Percentiles rank a stretch among this genome's conserved stretches.
phyloP scores from a whole-genome alignment of 1,140 invertebrate genomes.

The Drosophila nigrodunni region DNA sequence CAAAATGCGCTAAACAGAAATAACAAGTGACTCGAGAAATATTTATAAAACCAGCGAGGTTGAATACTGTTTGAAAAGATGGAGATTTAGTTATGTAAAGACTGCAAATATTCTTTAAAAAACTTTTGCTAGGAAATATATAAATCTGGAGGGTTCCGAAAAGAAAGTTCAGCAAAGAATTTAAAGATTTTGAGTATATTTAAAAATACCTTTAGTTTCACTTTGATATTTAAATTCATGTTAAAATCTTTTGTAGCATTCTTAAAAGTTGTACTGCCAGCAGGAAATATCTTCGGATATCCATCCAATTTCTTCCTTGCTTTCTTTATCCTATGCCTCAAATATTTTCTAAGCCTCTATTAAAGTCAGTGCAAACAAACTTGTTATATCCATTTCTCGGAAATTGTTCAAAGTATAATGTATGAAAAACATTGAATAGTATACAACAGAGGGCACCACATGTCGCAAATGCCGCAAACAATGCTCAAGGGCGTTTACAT shows the following conservation, averaged over 20 bases:
- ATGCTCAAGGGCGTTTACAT: conserved; percentile 58
- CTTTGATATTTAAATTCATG: too few species aligned
- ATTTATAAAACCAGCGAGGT: not conserved
- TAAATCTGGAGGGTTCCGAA: too few species aligned
- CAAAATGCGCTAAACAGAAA: conserved; percentile 18
- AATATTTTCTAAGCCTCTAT: not conserved
- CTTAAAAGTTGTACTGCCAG: too few species aligned
- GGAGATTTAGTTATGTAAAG: too few species aligned
- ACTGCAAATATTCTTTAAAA: too few species aligned
- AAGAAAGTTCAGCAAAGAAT: too few species aligned
- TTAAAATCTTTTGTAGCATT: too few species aligned
- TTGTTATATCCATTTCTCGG: conserved; percentile 16
- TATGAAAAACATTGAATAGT: conserved; percentile 46
- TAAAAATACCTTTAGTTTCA: too few species aligned
- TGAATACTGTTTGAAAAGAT: not conserved
- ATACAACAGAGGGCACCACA: conserved; percentile 55
- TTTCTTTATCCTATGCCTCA: not conserved
- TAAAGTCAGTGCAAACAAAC: not conserved
- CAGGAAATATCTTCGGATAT: too few species aligned
- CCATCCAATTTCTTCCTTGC: not conserved
- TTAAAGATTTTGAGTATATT: too few species aligned
- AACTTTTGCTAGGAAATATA: too few species aligned
- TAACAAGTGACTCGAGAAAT: not conserved
- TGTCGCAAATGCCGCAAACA: conserved; percentile 41
- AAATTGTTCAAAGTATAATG: conserved; percentile 16